A percentile compares a stretch with the other conserved stretches of the same genome.
These are phyloP conservation scores for Phortica okadai DNA, from an alignment of 2,888 invertebrate genomes.

Conservation along the genomic window DNA sequence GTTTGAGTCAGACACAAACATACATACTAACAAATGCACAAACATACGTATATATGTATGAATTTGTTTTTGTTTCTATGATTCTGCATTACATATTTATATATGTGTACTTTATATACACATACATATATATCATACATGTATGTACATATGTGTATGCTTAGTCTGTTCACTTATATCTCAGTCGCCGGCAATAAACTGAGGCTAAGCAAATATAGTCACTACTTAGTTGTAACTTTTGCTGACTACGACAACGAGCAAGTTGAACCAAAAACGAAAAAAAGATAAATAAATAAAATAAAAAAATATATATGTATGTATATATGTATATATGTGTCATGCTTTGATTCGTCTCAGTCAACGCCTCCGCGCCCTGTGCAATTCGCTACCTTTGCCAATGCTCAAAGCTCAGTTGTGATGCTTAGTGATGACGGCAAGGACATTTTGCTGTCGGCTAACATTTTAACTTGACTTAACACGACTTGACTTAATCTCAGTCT, in stretches of 20 bases:
- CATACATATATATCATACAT: background rate
- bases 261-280: constrained; percentile 41
- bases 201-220: constrained; percentile 64
- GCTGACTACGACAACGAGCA: constrained; percentile 57
- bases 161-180: background rate
- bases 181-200: constrained; percentile 14
- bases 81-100: constrained; percentile 21
- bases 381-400: too few species aligned
- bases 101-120: constrained; percentile 45
- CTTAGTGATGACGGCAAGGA: background rate
- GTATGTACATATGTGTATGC: constrained; percentile 11
- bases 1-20: background rate
- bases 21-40: background rate
- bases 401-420: background rate
- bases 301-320: constrained; percentile 31
- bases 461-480: too few species aligned
- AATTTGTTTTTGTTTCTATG: background rate
- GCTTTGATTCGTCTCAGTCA: too few species aligned
- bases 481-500: too few species aligned
- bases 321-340: too few species aligned
- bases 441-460: background rate
- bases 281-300: background rate
- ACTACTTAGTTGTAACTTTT: constrained; percentile 53
- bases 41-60: background rate
- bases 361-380: too few species aligned